Evolutionary conservation across 1,140 invertebrate genomes (phyloP).

Genomic region (Probaryconus sp.): DNA sequence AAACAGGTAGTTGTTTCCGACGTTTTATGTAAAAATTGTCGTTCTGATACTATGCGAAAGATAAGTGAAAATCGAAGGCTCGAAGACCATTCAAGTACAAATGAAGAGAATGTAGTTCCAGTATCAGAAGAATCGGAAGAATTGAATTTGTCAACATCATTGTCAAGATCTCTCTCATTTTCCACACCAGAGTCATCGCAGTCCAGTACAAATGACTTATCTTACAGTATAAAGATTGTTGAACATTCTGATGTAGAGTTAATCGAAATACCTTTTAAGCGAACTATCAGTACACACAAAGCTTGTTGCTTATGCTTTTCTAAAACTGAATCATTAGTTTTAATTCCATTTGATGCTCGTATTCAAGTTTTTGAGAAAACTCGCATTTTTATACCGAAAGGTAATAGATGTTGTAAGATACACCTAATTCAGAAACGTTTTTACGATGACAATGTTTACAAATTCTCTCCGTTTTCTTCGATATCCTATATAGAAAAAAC

Average conservation of each 20-base stretch:
- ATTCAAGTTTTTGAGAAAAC: slow-evolving; percentile 12
- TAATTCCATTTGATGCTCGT: slow-evolving; percentile 6
- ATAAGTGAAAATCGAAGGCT: no score
- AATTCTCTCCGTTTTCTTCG: no score
- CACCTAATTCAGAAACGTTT: slow-evolving; percentile 38
- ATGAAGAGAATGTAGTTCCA: background rate
- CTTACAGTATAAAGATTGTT: background rate
- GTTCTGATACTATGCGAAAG: background rate
- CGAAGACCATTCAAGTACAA: background rate
- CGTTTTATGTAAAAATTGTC: slow-evolving; percentile 18
- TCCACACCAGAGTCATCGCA: background rate
- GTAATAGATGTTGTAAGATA: slow-evolving; percentile 27
- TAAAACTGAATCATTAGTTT: background rate
- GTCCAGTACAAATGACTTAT: background rate
- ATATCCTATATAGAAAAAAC: no score
- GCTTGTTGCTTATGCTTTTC: slow-evolving; percentile 8
- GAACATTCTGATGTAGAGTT: background rate
- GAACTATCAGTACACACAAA: slow-evolving; percentile 10
- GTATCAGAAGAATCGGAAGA: no score
- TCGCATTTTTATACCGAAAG: slow-evolving; percentile 12
- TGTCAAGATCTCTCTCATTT: no score
- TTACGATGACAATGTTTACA: no score
- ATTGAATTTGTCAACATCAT: no score
- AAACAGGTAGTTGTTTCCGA: slow-evolving; percentile 1
- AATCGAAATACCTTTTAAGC: slow-evolving; percentile 2